Evolutionary conservation across 2,797 vertebrate species (phyloP), one percentile per base, ranked within the genome.

Genomic region (Chanos chanos): DNA sequence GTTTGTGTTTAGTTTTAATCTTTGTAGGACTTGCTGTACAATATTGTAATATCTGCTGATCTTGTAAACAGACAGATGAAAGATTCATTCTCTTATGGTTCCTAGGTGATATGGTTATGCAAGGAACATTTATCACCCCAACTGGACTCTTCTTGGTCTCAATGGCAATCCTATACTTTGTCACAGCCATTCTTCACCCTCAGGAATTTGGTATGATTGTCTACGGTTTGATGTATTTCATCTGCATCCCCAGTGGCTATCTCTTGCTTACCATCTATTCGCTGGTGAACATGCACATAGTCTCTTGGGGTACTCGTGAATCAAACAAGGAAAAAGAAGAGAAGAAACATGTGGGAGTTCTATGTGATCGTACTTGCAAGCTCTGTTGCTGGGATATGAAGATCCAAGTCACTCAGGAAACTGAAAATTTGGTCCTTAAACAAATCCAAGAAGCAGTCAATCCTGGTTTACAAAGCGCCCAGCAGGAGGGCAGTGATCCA

Each of bases 211-310:
- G 76, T 74, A 80, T 75, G 80, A 77, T 79, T 19, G 13, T 78
- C 64, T 91, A 92, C 7, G 90, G 91, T 41, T 74, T 92, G 69
- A 85, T 92, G 85, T 92, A 92, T 73, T 89, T 90, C 76, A 87
- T 92, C 74, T 92, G 90, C 71, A 91, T 92, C 51, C 91, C 91
- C 25, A 91, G 89, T 71, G 91, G 90, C 40, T 92, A 92, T 74
- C 89, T 92, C 41, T 81, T 92, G 1, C 79, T 92, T 24, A 89
- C 87, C 53, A 92, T 91, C 74, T 92, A 92, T 76, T 89, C 89
- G 2, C 72, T 92, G 70, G 89, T 92, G 63, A 92, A 92, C 83
- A 90, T 92, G 90, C 58, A 91, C 74, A 66, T 65, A 33, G 89
- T 92, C 21, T 81, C 90, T 27, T 92, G 90, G 91, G 90, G 91